Base-by-base conservation (phyloP, 2,797 vertebrate genomes). In the Sebastes itinus region DNA sequence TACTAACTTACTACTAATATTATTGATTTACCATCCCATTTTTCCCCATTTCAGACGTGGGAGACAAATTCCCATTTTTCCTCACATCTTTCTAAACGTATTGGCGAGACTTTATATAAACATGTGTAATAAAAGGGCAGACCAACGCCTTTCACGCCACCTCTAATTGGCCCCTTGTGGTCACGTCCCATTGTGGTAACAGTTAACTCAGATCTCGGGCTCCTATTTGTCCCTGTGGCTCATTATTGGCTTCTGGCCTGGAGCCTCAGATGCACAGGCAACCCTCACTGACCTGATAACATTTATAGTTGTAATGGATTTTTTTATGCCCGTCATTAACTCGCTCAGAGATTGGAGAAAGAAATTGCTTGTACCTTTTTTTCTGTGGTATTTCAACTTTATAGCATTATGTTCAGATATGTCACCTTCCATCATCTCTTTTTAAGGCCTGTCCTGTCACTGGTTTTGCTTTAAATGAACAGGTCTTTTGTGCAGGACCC, bases 271-370 rank as follows among this genome's bases (percentile, higher is more conserved):
- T 93, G 87, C 92, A 91, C 90, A 86, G 80, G 87, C 91, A 91
- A 87, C 94, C 93, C 93, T 91, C 87, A 46, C 92, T 95, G 95
- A 95, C 95, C 95, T 92, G 94, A 96, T 96, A 96, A 96, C 96
- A 96, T 96, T 96, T 96, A 96, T 95, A 95, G 96, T 95, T 95
- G 94, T 96, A 96, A 96, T 96, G 95, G 96, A 94, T 95, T 96
- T 96, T 94, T 96, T 96, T 95, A 96, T 96, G 93, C 93, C 92
- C 3, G 85, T 96, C 96, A 96, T 96, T 96, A 96, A 96, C 93
- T 94, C 71, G 69, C 89, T 92, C 89, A 92, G 88, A 95, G 91
- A 92, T 91, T 92, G 90, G 91, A 91, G 87, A 86, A 89, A 93
- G 92, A 94, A 93, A 95, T 96, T 92, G 92, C 93, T 93, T 93